Base-by-base conservation (phyloP, 2,797 vertebrate genomes). In the Toxotes lorentzi region DNA sequence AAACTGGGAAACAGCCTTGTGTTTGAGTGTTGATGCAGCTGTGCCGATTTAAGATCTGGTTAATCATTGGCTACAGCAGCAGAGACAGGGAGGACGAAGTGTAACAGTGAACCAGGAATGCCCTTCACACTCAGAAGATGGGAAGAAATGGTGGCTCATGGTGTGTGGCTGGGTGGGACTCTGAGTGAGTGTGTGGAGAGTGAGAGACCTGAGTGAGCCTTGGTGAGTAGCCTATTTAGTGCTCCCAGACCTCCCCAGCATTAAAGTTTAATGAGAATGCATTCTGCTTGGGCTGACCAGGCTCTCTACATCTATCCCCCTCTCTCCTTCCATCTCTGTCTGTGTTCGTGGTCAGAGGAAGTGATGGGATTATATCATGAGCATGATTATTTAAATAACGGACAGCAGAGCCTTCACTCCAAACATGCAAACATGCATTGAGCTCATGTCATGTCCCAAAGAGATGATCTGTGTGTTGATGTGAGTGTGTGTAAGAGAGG, bases 231-330 rank as follows among this genome's bases (percentile, higher is more conserved):
- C 83, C 85, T 92, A 82, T 91, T 89, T 88, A 89, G 79, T 89
- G 85, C 86, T 89, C 78, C 85, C 88, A 90, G 88, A 86, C 88
- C 81, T 88, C 85, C 79, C 75, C 72, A 17, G 51, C 76, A 88
- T 94, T 81, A 92, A 95, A 88, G 61, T 92, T 95, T 88, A 90
- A 94, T 91, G 88, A 91, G 84, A 79, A 91, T 80, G 73, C 74
- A 81, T 93, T 93, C 79, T 80, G 71, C 82, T 83, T 73, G 61
- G 77, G 69, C 82, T 85, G 80, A 84, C 84, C 73, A 77, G 89
- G 76, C 83, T 80, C 84, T 80, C 70, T 65, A 43, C 76, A 75
- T 79, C 79, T 38, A 77, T 72, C 67, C 53, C 45, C 57, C 79
- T 40, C 79, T 72, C 67, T 57, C 50, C 57, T 27, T 64, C 63